Conservation (phyloP, 2,888 invertebrate genomes). For the Geophilus truncorum region DNA sequence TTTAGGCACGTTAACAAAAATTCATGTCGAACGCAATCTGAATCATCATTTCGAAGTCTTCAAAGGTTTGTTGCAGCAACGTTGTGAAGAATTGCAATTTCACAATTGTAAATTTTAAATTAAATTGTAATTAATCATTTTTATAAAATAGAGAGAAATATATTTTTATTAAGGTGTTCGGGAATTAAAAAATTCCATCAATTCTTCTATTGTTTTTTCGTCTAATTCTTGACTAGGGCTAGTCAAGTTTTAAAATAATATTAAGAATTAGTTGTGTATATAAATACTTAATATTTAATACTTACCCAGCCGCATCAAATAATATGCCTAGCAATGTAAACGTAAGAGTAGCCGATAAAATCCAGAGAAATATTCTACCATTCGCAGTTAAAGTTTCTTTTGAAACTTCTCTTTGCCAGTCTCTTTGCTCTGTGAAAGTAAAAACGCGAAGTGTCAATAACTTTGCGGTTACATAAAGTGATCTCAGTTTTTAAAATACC, state of each 20-base stretch:
- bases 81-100: neutral
- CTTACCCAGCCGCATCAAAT: conserved; percentile 58
- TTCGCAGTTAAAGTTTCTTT: conserved; percentile 51
- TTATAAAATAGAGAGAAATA: no score
- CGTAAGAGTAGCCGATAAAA: conserved; percentile 58
- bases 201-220: neutral
- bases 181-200: neutral
- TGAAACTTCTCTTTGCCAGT: neutral
- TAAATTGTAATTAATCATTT: neutral
- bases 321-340: conserved; percentile 57
- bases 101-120: neutral
- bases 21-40: conserved; percentile 71
- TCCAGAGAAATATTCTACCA: conserved; percentile 58
- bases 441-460: neutral
- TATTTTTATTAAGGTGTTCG: no score
- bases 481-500: conserved; percentile 55
- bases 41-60: conserved; percentile 93
- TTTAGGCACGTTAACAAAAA: conserved; percentile 62
- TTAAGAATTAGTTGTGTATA: neutral
- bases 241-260: no score
- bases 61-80: conserved; percentile 49
- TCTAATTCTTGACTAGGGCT: neutral
- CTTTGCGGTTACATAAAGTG: no score
- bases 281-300: neutral
- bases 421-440: neutral